Evolutionary conservation across 2,113 vertebrate species (phyloP), one percentile per base, ranked within the genome.

Genomic region (Tachysurus fulvidraco): DNA sequence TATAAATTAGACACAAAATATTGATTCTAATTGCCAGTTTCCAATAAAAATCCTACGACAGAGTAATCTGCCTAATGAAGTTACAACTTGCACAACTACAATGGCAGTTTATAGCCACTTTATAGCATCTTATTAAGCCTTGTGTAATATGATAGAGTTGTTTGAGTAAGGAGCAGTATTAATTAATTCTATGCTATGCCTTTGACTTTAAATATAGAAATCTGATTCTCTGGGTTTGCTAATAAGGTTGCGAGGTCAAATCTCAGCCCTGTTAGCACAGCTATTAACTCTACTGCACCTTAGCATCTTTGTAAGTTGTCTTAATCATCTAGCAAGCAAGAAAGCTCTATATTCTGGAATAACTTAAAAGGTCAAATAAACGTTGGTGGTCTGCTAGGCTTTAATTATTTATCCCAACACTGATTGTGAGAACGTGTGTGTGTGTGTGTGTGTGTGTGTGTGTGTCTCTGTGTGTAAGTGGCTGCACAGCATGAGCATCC

Each of bases 371-470:
- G 88, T 87, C 86, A 78, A 36, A 36, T 77, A 71, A 74, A 64
- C 67, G 88, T 59, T 77, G 78, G 83, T 69, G 59, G 65, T 87
- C 76, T 85, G 59, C 23, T 64, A 19, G 44, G 36, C 54, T 67
- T 89, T 41, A 85, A 89, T 85, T 85, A 85, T 87, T 85, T 52
- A 89, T 87, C 77, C 62, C 14, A 50, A 57, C 50, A 77, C 64
- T 73, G 57, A 55, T 30, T 60, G 50, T 73, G 82, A 55, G 77
- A 30, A 55, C 4, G 4, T 23, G 50, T 84, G 64, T 14, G 62
- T 73, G 28, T 78, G 50, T 59, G n/a, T 69, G 19, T 44, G 17
- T 44, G 81, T 76, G 85, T 86, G n/a, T n/a, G n/a, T n/a, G n/a
- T n/a, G 25, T 81, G 64, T 52, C 55, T 55, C 9, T 50, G 60